Base-by-base conservation (phyloP, 2,888 invertebrate genomes). In the Schrankia costaestrigalis region DNA sequence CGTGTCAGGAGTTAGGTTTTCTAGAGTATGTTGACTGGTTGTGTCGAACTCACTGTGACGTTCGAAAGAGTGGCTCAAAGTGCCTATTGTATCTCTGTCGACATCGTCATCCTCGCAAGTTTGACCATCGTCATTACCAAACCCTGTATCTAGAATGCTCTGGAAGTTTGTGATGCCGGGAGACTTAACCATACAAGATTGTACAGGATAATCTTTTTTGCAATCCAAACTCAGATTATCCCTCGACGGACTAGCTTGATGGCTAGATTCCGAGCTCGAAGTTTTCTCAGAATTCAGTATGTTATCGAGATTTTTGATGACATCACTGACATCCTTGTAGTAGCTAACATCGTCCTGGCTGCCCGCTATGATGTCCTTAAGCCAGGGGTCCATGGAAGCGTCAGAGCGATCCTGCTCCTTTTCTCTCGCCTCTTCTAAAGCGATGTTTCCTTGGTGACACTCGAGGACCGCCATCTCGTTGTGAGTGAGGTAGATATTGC, bases 221-320 rank as follows among this genome's bases (percentile, higher is more conserved):
- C 86, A 86, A 54, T 87, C 86, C 31, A 87, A 67, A 41, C 81
- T 85, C 15, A 86, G 56, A 41, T 81, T 81, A 48, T 90, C 90
- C 39, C 88, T 76, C 7, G 84, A 85, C 2, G 90, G 90, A 51
- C 89, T 89, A 15, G 89, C 88, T 42, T 89, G 89, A 42, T 89
- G 88, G 46, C 89, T 90, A 4, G 90, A 90, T 52, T 89, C 90
- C 0, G 90, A 90, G 60, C 89, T 90, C 3, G 90, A 90, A 1
- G 89, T 89, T 56, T 90, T 90, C 61, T 91, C 91, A 1, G 90
- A 85, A 36, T 90, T 91, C 26, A 91, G 71, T 37, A 91, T 90
- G 55, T 90, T 90, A 72, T 91, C 91, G 52, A 91, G 82, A 71
- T 91, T 91, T 64, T 90, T 90, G 19, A 91, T 91, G 7, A 91